Base-by-base conservation (phyloP, 2,797 vertebrate genomes). In the Notamacropus eugenii region DNA sequence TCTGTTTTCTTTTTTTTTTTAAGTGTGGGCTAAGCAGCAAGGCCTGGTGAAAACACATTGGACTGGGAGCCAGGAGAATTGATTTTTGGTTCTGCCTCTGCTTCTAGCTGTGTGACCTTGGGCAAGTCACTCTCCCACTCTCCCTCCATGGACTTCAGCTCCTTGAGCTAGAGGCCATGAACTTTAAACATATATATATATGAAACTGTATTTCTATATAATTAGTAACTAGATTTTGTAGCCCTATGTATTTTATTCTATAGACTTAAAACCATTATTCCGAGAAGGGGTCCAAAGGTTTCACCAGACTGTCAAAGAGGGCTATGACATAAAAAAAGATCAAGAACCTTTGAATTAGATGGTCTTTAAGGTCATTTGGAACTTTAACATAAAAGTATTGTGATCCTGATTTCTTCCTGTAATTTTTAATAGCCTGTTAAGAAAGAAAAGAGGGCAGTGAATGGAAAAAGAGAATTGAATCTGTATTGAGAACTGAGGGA, bases 1-100 rank as follows among this genome's bases (percentile, higher is more conserved):
- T 27, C 22, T 94, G 28, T 27, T 95, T 57, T 87, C 31, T 29
- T 22, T 4, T 27, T 91, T 96, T 93, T 92, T 95, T 82, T 34
- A 94, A 74, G 67, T 2, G 22, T 34, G 29, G 40, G 12, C 24
- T 91, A 59, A 24, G 34, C 34, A 67, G 19, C 31, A 55, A 4
- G 1, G 9, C 6, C 8, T 34, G 2, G 56, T 13, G 90, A 67
- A 54, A 91, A 92, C 31, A 91, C 55, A 19, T 5, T 82, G 46
- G 52, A 11, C 5, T 56, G 8, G 59, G 94, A 57, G 90, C 34
- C 93, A 12, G n/a, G 67, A 82, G 19, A 82, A 22, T 82, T 82
- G 40, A 82, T 14, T 82, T 82, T 46, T 10, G 74, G 19, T 82
- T 22, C 22, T 46, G 19, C n/a, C 19, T 10, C 8, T 82, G 19